Percentiles rank a stretch among this genome's conserved stretches.
phyloP scores from a whole-genome alignment of 2,797 vertebrate species.

The Odontamblyopus rebecca region DNA sequence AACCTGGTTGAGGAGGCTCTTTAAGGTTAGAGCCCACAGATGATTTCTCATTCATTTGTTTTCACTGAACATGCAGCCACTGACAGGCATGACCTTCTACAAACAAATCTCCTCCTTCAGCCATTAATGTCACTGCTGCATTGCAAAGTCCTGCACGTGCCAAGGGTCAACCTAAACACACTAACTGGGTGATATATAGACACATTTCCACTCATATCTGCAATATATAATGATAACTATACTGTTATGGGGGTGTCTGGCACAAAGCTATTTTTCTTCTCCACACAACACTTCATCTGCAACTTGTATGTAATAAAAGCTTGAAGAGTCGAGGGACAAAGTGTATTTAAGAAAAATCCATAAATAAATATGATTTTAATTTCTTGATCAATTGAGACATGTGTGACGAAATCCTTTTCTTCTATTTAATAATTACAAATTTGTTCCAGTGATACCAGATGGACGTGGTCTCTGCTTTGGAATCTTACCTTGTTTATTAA shows the following conservation, averaged over 20 bases:
- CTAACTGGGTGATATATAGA: conserved; percentile 13
- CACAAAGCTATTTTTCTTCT: not conserved
- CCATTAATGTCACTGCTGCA: conserved; percentile 21
- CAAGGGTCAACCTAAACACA: conserved; percentile 24
- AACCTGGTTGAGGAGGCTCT: conserved; percentile 2
- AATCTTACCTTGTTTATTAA: conserved; percentile 46
- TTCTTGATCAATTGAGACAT: conserved; percentile 27
- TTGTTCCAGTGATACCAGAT: conserved; percentile 46
- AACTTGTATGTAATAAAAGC: not conserved
- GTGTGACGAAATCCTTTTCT: conserved; percentile 31
- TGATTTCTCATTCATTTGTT: conserved; percentile 17
- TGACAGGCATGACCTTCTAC: conserved; percentile 29
- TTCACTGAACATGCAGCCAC: conserved; percentile 1
- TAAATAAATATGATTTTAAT: conserved; percentile 24
- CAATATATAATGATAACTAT: conserved; percentile 9
- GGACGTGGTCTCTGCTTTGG: conserved; percentile 47
- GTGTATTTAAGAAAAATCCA: not conserved
- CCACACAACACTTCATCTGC: not conserved
- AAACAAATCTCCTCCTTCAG: conserved; percentile 32
- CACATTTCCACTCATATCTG: conserved; percentile 11
- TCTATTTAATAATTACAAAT: conserved; percentile 45
- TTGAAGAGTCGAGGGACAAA: not conserved
- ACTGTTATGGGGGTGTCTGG: not conserved
- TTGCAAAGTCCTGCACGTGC: conserved; percentile 14
- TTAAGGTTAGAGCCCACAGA: conserved; percentile 8